Percentiles rank a stretch among this genome's conserved stretches.
Evolutionary conservation across 2,797 vertebrate species (phyloP).

Genomic region (Sebastes trivittatus): DNA sequence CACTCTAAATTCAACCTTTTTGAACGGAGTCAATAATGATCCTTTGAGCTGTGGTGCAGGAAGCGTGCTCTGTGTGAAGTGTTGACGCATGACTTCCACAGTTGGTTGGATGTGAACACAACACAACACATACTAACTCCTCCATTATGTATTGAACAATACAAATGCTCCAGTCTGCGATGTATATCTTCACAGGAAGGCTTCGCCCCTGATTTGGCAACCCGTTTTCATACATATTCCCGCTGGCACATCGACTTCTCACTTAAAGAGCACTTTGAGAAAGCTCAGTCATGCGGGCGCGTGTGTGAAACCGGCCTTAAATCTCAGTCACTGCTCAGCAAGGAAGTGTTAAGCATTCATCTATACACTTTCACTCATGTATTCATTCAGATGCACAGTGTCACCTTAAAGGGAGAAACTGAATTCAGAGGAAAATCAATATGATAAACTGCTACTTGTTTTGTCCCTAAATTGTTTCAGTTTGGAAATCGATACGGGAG

Average conservation of each 20-base stretch:
- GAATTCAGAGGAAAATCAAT: constrained; percentile 86
- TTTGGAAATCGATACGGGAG: constrained; percentile 87
- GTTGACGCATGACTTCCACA: constrained; percentile 7
- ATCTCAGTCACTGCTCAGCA: constrained; percentile 64
- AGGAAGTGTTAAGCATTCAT: constrained; percentile 64
- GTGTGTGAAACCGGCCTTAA: constrained; percentile 43
- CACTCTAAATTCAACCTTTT: constrained; percentile 23
- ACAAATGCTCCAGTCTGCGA: constrained; percentile 38
- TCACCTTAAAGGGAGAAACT: constrained; percentile 83
- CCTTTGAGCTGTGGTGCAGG: constrained; percentile 3
- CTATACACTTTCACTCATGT: constrained; percentile 57
- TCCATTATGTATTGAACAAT: constrained; percentile 1
- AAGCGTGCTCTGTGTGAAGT: constrained; percentile 9
- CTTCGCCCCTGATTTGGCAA: constrained; percentile 38
- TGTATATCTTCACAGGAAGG: constrained; percentile 14
- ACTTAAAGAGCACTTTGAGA: constrained; percentile 58
- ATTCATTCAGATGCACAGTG: constrained; percentile 73
- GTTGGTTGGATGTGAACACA: constrained; percentile 29
- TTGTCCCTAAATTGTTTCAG: constrained; percentile 88
- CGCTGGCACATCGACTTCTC: constrained; percentile 43
- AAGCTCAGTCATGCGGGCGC: constrained; percentile 43
- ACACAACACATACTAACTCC: constrained; percentile 10
- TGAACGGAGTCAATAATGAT: constrained; percentile 20
- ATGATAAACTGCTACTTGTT: constrained; percentile 89
- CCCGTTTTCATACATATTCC: constrained; percentile 44